Percentiles rank a stretch among this genome's conserved stretches.
Evolutionary conservation across 2,888 invertebrate genomes (phyloP).

Genomic region (Andricus curvator): DNA sequence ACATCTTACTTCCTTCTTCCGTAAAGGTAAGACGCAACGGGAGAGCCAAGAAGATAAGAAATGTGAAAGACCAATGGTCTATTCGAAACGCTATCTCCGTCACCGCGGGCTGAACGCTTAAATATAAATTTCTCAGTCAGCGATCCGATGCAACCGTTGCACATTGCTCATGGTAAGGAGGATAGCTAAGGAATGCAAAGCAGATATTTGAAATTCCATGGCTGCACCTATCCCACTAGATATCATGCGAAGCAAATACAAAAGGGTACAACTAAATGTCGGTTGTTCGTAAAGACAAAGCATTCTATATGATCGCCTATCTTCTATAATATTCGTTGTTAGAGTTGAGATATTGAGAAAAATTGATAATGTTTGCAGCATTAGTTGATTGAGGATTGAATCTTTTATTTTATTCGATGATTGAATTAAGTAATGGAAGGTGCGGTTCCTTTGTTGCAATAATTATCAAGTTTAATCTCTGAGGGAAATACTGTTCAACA

Average conservation of each 20-base stretch:
- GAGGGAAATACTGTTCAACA: no score
- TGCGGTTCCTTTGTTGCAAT: no score
- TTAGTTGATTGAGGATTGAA: background rate
- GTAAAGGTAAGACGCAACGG: background rate
- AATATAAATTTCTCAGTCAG: slow-evolving; percentile 68
- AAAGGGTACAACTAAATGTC: slow-evolving; percentile 27
- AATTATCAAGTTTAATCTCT: no score
- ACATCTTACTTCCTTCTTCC: background rate
- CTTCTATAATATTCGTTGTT: background rate
- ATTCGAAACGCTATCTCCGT: slow-evolving; percentile 63
- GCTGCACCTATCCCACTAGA: slow-evolving; percentile 52
- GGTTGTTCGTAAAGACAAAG: slow-evolving; percentile 2
- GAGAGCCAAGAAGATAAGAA: background rate
- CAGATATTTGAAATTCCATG: slow-evolving; percentile 72
- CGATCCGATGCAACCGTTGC: slow-evolving; percentile 63
- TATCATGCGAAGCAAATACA: slow-evolving; percentile 37
- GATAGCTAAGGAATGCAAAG: slow-evolving; percentile 67
- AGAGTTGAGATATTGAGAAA: background rate
- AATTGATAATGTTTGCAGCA: background rate
- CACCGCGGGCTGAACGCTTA: slow-evolving; percentile 61
- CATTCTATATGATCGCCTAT: background rate
- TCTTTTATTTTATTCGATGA: background rate
- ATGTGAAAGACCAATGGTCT: slow-evolving; percentile 57
- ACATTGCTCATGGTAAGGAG: slow-evolving; percentile 49
- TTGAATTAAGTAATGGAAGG: background rate